A percentile compares a stretch with the other conserved stretches of the same genome.
Evolutionary conservation across 2,797 vertebrate species (phyloP).

Genomic region (Gephyroberyx darwinii): DNA sequence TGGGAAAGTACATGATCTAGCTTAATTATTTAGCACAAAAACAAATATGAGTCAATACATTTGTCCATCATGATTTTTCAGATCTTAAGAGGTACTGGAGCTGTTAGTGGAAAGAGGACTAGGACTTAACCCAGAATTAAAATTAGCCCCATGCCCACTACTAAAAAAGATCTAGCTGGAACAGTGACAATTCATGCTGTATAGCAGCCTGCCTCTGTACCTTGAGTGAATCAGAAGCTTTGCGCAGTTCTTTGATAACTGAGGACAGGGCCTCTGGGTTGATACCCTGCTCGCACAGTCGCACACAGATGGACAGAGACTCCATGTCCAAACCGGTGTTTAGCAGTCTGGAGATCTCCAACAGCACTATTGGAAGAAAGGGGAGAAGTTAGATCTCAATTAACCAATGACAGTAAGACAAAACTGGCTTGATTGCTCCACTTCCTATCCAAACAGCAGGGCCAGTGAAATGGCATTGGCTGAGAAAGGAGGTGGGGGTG

Average conservation of each 20-base stretch:
- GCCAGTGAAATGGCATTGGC: not conserved
- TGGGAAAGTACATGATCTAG: too few relatives aligned
- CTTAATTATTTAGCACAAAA: too few relatives aligned
- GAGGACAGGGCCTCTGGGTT: slow-evolving; percentile 96
- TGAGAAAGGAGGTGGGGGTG: not conserved
- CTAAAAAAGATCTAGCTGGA: not conserved
- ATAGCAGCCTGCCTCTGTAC: slow-evolving; percentile 68
- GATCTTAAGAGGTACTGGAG: not conserved
- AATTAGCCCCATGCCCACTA: not conserved
- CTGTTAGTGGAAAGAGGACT: too few relatives aligned
- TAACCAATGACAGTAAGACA: not conserved
- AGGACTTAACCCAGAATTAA: too few relatives aligned
- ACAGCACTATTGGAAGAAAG: slow-evolving; percentile 82
- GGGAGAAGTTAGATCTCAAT: not conserved
- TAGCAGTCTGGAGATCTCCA: slow-evolving; percentile 95
- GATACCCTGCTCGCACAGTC: slow-evolving; percentile 98
- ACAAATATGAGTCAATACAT: too few relatives aligned
- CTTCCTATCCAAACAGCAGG: not conserved
- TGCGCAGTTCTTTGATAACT: slow-evolving; percentile 96
- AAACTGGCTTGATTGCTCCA: not conserved
- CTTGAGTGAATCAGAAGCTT: slow-evolving; percentile 93
- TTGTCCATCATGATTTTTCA: not conserved
- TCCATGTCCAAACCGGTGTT: slow-evolving; percentile 98
- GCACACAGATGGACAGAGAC: slow-evolving; percentile 95
- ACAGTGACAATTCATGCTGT: not conserved